Conservation (phyloP, 2,113 vertebrate genomes). For the Neodon shergylaensis region DNA sequence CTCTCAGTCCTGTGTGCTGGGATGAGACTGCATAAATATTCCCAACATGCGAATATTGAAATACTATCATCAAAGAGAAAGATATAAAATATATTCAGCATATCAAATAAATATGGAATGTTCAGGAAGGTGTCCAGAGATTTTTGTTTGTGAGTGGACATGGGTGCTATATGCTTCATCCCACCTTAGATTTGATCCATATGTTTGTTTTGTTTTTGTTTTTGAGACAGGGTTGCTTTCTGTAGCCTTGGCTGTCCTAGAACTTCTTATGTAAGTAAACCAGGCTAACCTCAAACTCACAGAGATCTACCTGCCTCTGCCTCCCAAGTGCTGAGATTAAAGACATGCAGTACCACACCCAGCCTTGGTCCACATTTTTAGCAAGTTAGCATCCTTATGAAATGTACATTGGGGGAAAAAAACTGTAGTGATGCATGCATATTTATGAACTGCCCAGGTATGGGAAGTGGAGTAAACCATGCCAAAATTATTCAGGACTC, state of each 20-base stretch:
- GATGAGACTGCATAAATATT: neutral
- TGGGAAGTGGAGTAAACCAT: neutral
- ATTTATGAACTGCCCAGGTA: neutral
- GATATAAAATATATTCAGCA: neutral
- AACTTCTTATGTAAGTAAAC: neutral
- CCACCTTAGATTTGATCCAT: neutral
- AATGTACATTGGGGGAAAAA: neutral
- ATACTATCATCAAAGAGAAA: neutral
- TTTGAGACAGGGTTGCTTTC: neutral
- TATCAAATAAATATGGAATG: neutral
- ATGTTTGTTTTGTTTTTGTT: neutral
- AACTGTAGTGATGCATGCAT: fast-evolving
- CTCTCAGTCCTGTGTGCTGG: neutral
- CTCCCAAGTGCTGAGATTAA: neutral
- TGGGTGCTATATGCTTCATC: neutral
- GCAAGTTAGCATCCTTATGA: neutral
- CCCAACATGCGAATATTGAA: neutral
- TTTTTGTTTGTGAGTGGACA: neutral
- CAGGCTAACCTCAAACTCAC: neutral
- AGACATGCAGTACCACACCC: neutral
- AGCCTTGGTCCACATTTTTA: neutral
- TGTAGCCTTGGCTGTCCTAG: neutral
- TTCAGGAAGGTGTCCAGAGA: neutral
- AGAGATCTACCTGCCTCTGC: neutral
- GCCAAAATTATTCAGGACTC: neutral